phyloP scores from a whole-genome alignment of 2,888 invertebrate species.

The Flexamia atlantica region DNA sequence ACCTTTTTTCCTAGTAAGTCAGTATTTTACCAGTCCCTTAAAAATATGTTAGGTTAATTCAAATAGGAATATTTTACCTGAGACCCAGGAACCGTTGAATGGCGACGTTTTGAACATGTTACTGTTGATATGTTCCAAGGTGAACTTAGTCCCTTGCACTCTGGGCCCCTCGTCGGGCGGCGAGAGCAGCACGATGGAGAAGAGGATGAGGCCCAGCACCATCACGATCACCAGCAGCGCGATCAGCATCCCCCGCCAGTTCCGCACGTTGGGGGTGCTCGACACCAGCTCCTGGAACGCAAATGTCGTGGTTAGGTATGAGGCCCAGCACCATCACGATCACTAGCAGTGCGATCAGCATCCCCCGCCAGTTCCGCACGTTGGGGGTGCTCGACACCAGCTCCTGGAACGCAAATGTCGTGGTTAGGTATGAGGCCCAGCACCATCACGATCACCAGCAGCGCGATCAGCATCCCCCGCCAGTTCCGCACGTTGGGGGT shows the following conservation, averaged over 20 bases:
- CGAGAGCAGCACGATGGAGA: constrained; percentile 93
- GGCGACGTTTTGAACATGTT: constrained; percentile 74
- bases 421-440: constrained; percentile 89
- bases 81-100: constrained; percentile 89
- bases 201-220: constrained; percentile 92
- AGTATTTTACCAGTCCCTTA: too few species aligned
- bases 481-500: constrained; percentile 94
- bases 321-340: constrained; percentile 94
- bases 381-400: constrained; percentile 91
- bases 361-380: constrained; percentile 96
- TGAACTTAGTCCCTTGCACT: constrained; percentile 82
- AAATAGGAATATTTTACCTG: constrained; percentile 76
- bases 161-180: constrained; percentile 86
- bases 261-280: constrained; percentile 90
- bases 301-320: constrained; percentile 80
- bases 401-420: constrained; percentile 81
- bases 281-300: constrained; percentile 91
- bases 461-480: constrained; percentile 95
- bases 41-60: neutral
- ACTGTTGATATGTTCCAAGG: constrained; percentile 79
- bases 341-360: constrained; percentile 93
- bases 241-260: constrained; percentile 97
- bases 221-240: constrained; percentile 93
- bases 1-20: too few species aligned
- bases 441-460: constrained; percentile 93